Evolutionary conservation across 2,113 vertebrate genomes (phyloP).

Genomic region (Parus major): DNA sequence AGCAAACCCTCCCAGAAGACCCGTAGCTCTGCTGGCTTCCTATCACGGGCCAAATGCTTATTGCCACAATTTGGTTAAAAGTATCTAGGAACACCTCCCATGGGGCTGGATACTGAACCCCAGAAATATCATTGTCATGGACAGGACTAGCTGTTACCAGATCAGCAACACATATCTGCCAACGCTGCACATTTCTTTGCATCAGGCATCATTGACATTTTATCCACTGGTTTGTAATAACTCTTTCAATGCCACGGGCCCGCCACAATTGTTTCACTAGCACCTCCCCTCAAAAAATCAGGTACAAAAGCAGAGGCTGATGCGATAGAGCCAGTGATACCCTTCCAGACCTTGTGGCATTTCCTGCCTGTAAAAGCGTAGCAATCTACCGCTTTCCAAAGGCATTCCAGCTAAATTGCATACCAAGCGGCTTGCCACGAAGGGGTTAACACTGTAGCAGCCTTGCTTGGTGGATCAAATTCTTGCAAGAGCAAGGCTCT

Average conservation of each 20-base stretch:
- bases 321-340: not conserved
- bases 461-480: constrained; percentile 34
- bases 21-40: not conserved
- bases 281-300: not conserved
- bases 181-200: constrained; percentile 55
- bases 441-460: constrained; percentile 26
- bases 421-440: not conserved
- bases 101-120: not conserved
- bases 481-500: constrained; percentile 31
- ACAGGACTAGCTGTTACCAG: not conserved
- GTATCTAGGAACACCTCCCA: constrained; percentile 1
- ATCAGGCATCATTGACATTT: constrained; percentile 49
- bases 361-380: not conserved
- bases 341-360: not conserved
- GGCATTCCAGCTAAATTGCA: not conserved
- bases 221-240: constrained; percentile 46
- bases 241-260: not conserved
- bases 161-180: constrained; percentile 39
- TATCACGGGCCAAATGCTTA: not conserved
- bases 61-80: not conserved
- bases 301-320: not conserved
- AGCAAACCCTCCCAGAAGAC: not conserved
- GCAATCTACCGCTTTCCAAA: not conserved
- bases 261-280: not conserved
- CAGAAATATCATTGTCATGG: not conserved